These are phyloP conservation scores for Fragum sueziense DNA, from an alignment of 2,888 invertebrate species.

Conservation along the genomic window DNA sequence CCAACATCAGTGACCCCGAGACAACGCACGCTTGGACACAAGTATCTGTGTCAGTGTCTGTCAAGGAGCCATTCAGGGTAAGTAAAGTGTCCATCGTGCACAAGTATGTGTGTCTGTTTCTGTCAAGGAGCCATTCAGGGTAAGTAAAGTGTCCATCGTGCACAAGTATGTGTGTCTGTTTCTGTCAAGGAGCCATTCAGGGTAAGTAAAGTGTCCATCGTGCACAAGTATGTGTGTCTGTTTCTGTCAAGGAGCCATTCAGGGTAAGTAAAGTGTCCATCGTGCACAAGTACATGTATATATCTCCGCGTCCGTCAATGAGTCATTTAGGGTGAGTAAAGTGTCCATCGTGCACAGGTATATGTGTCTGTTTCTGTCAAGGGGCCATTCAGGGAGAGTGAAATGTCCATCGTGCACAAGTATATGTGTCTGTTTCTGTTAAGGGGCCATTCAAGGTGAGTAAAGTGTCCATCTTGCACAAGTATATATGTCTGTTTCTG, in stretches of 20 bases:
- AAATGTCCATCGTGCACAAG: no score
- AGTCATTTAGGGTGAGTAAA: no score
- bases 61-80: not conserved
- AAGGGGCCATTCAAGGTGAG: not conserved
- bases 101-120: not conserved
- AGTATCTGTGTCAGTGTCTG: not conserved
- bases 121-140: not conserved
- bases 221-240: no score
- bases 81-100: no score
- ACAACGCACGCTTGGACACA: constrained; percentile 6
- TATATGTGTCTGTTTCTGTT: not conserved
- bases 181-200: no score
- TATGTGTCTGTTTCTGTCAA: not conserved
- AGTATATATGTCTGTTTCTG: not conserved
- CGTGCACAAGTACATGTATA: no score
- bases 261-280: no score
- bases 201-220: no score
- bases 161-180: not conserved
- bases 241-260: no score
- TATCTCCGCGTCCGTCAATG: no score
- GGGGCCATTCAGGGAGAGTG: not conserved
- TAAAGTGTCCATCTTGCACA: no score
- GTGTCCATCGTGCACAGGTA: not conserved
- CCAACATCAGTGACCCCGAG: constrained; percentile 7
- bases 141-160: no score